Percentiles rank a stretch among this genome's conserved stretches.
These are phyloP conservation scores for Dynastes grantii DNA, from an alignment of 2,888 invertebrate genomes.

Conservation along the genomic window DNA sequence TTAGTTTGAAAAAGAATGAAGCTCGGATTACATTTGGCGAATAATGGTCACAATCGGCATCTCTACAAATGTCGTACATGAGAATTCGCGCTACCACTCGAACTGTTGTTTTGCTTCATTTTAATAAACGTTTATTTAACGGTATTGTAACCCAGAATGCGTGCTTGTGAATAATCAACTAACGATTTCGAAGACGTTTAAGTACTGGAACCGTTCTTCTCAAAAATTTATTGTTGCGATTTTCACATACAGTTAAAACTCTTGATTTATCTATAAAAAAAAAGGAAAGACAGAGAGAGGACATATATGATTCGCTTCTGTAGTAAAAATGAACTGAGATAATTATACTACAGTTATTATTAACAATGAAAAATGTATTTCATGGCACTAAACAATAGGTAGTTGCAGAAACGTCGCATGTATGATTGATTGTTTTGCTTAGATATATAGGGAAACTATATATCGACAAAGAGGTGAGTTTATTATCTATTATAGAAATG, in stretches of 20 bases:
- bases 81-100: conserved; percentile 15
- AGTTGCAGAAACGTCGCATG: too few relatives aligned
- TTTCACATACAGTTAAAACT: background rate
- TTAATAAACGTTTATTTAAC: conserved; percentile 47
- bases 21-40: background rate
- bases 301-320: too few relatives aligned
- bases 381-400: too few relatives aligned
- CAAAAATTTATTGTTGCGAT: conserved; percentile 15
- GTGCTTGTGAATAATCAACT: conserved; percentile 34
- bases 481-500: too few relatives aligned
- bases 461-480: too few relatives aligned
- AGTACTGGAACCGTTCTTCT: conserved; percentile 17
- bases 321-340: too few relatives aligned
- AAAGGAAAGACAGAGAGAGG: background rate
- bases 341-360: too few relatives aligned
- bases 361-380: too few relatives aligned
- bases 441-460: too few relatives aligned
- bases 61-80: conserved; percentile 16
- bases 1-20: conserved; percentile 31
- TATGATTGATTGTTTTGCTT: too few relatives aligned
- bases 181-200: conserved; percentile 17
- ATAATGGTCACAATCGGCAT: conserved; percentile 12
- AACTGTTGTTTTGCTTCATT: conserved; percentile 19
- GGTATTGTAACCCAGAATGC: conserved; percentile 47
- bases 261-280: background rate